Evolutionary conservation across 2,797 vertebrate genomes (phyloP).

Genomic region (Tarsius wallacei): DNA sequence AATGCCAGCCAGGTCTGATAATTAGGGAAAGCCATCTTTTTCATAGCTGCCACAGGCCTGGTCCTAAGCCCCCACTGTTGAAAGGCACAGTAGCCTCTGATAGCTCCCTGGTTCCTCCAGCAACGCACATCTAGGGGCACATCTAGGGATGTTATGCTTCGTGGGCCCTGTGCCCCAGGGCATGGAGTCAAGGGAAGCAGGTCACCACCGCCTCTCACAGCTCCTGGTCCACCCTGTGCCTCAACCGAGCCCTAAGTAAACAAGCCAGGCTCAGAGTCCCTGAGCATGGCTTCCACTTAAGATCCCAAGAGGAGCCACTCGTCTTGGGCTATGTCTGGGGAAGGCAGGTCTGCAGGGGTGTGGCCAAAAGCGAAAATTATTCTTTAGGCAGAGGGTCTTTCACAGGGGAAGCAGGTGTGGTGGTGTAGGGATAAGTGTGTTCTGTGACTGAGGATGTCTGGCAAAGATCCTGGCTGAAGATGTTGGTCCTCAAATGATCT

Average conservation of each 20-base stretch:
- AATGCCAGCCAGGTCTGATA: slow-evolving; percentile 34
- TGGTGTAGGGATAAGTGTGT: neutral
- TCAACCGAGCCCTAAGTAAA: slow-evolving; percentile 73
- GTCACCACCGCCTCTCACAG: neutral
- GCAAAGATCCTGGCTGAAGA: slow-evolving; percentile 31
- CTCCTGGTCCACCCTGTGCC: neutral
- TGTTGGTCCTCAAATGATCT: slow-evolving; percentile 23
- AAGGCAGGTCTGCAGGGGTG: neutral
- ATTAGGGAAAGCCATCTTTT: slow-evolving; percentile 46
- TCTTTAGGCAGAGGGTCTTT: slow-evolving; percentile 4
- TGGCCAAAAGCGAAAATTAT: neutral
- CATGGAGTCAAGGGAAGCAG: neutral
- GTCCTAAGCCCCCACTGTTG: neutral
- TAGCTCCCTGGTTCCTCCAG: neutral
- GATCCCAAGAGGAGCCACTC: neutral
- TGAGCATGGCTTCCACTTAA: neutral
- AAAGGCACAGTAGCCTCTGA: neutral
- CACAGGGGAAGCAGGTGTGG: neutral
- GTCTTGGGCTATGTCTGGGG: neutral
- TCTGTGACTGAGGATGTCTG: neutral
- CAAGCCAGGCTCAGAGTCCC: slow-evolving; percentile 48
- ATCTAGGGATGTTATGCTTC: neutral
- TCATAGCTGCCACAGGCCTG: slow-evolving; percentile 46
- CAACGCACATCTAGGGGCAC: too few species aligned
- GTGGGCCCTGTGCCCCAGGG: neutral